Evolutionary conservation across 2,797 vertebrate species (phyloP).

Genomic region (Rousettus madagascariensis): DNA sequence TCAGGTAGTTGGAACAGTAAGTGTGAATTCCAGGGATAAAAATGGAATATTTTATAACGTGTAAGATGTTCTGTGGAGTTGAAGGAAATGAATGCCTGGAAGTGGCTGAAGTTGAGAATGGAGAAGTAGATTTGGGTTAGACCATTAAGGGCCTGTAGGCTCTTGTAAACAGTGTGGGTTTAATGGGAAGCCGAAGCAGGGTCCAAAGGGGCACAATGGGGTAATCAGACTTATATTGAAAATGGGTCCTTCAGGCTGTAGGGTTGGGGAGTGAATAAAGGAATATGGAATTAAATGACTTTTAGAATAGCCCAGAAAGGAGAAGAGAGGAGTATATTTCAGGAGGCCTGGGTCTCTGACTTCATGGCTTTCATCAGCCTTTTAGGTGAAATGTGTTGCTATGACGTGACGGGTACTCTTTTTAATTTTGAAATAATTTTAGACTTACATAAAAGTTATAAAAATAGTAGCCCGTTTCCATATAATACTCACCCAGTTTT

Average conservation of each 20-base stretch:
- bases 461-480: not conserved
- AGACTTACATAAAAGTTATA: not conserved
- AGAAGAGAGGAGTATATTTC: not conserved
- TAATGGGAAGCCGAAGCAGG: not conserved
- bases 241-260: not conserved
- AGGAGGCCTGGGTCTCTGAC: not conserved
- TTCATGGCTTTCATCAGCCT: not conserved
- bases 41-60: not conserved
- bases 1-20: not conserved
- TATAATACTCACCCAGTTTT: not conserved
- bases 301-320: not conserved
- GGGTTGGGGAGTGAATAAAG: not conserved
- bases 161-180: not conserved
- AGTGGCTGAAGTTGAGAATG: not conserved
- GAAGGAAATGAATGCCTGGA: not conserved
- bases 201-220: not conserved
- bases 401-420: not conserved
- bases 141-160: not conserved
- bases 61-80: not conserved
- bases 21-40: not conserved
- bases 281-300: not conserved
- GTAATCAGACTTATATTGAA: not conserved
- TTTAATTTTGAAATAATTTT: slow-evolving; percentile 19
- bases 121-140: not conserved
- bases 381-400: not conserved